These are phyloP conservation scores for Sinohyriopsis cumingii DNA, from an alignment of 2,888 invertebrate genomes.

Conservation along the genomic window DNA sequence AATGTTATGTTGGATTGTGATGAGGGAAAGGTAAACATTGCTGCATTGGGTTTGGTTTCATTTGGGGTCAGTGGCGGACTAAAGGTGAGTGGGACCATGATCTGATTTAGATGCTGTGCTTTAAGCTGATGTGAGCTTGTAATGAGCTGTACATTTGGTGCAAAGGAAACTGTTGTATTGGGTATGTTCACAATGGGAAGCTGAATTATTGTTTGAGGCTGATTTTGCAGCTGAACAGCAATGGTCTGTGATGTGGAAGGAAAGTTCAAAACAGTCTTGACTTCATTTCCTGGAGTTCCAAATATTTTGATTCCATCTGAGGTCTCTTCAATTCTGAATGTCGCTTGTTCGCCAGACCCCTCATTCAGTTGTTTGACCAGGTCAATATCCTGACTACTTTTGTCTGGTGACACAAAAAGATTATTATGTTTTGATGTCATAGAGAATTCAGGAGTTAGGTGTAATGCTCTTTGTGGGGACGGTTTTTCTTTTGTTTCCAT, in stretches of 20 bases:
- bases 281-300: too few species aligned
- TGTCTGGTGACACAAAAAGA: too few species aligned
- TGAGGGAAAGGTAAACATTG: conserved; percentile 28
- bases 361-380: background rate
- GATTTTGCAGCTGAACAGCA: conserved; percentile 36
- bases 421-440: background rate
- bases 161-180: conserved; percentile 7
- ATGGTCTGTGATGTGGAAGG: conserved; percentile 14
- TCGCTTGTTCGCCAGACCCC: conserved; percentile 3
- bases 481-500: conserved; percentile 29
- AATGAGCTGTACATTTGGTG: conserved; percentile 31
- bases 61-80: conserved; percentile 47
- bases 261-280: too few species aligned
- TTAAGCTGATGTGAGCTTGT: conserved; percentile 32
- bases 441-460: conserved; percentile 50
- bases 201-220: conserved; percentile 37
- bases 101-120: conserved; percentile 37
- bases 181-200: conserved; percentile 33
- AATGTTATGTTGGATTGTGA: conserved; percentile 16
- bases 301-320: background rate
- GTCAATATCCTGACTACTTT: too few species aligned
- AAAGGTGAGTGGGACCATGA: conserved; percentile 49
- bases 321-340: conserved; percentile 5
- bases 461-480: conserved; percentile 51
- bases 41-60: conserved; percentile 19